Conservation (phyloP, 1,140 invertebrate genomes). For the Stratiolaelaps scimitus region DNA sequence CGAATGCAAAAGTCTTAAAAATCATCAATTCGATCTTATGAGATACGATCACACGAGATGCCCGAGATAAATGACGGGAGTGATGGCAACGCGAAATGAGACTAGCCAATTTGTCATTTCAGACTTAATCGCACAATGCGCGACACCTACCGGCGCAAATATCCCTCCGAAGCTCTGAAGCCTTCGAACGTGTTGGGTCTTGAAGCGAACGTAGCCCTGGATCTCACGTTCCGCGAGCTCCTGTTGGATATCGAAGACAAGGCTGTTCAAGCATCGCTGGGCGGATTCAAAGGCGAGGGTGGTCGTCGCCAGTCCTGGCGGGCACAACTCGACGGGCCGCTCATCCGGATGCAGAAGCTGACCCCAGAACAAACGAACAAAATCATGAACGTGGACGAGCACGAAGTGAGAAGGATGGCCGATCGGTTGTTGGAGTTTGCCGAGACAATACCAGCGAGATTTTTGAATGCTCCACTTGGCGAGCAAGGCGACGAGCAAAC, state of each 20-base stretch:
- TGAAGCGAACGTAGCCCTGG: conserved; percentile 1
- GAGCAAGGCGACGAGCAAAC: background rate
- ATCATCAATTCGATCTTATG: too few species aligned
- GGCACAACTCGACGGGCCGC: background rate
- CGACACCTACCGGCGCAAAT: conserved; percentile 2
- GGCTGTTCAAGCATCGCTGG: conserved; percentile 16
- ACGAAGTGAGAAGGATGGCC: background rate
- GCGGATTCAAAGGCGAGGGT: conserved; percentile 1
- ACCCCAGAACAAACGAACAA: conserved; percentile 1
- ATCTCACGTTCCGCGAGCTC: conserved; percentile 14
- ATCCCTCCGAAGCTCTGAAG: conserved; percentile 20
- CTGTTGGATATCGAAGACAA: conserved; percentile 21
- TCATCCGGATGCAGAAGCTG: conserved; percentile 6
- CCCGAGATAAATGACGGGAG: too few species aligned
- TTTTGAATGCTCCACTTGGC: conserved; percentile 16
- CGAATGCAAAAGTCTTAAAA: too few species aligned
- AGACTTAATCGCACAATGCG: conserved; percentile 20
- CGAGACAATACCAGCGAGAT: conserved; percentile 2
- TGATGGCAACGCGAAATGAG: too few species aligned
- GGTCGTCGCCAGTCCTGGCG: background rate
- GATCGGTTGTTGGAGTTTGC: background rate
- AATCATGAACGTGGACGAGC: background rate
- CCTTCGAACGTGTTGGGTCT: conserved; percentile 15
- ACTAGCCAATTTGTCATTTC: background rate
- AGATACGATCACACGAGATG: too few species aligned